These are phyloP conservation scores for Euclidia mi DNA, from an alignment of 2,888 invertebrate species.

Conservation along the genomic window DNA sequence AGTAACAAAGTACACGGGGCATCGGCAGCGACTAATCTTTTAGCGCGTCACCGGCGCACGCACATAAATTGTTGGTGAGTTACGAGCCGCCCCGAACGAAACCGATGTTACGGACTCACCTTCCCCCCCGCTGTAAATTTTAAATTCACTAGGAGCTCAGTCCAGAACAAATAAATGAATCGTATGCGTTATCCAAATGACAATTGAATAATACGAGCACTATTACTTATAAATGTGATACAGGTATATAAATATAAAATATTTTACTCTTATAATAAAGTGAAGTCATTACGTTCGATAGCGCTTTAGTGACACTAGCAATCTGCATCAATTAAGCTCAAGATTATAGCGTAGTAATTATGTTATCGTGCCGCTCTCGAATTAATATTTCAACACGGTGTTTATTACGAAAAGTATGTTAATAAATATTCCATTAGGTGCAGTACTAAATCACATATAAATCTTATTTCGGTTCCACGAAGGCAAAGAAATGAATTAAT, in stretches of 20 bases:
- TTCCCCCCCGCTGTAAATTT: conserved; percentile 75
- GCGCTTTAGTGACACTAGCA: conserved; percentile 62
- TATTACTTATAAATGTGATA: no score
- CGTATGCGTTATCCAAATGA: conserved; percentile 68
- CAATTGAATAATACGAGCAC: no score
- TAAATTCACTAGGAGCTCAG: conserved; percentile 66
- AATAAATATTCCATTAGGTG: conserved; percentile 23
- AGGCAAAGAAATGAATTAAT: conserved; percentile 73
- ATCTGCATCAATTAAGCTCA: conserved; percentile 58
- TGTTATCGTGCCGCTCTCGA: conserved; percentile 28
- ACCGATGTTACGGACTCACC: conserved; percentile 72
- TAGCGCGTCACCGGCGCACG: conserved; percentile 86
- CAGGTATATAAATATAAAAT: no score
- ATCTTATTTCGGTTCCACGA: conserved; percentile 44
- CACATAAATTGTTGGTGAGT: conserved; percentile 85
- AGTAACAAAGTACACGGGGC: conserved; percentile 40
- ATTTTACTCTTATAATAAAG: conserved; percentile 63
- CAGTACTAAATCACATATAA: conserved; percentile 39
- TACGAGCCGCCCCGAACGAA: conserved; percentile 76
- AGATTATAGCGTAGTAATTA: conserved; percentile 43
- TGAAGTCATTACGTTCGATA: conserved; percentile 63
- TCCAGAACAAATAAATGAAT: conserved; percentile 71
- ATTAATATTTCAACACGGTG: no score
- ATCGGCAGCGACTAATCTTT: conserved; percentile 80
- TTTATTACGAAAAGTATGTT: conserved; percentile 20